Percentiles rank a stretch among this genome's conserved stretches.
phyloP scores from a whole-genome alignment of 2,797 vertebrate genomes.

The Yasuhikotakia modesta region DNA sequence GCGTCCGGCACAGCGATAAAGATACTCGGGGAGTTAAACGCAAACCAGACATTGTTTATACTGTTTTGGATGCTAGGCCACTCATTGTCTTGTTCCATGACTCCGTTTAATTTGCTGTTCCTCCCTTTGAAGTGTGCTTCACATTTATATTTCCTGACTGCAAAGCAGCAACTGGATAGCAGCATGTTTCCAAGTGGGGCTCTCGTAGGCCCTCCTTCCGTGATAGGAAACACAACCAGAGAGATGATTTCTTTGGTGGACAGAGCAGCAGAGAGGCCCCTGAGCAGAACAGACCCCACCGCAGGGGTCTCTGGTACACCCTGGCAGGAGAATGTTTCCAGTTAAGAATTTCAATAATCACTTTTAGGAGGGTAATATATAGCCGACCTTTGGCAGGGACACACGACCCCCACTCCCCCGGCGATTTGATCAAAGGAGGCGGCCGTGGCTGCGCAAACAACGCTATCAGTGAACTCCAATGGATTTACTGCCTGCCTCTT shows the following conservation, averaged over 20 bases:
- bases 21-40: conserved; percentile 60
- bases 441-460: conserved; percentile 82
- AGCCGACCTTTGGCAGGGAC: conserved; percentile 85
- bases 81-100: conserved; percentile 79
- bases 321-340: conserved; percentile 86
- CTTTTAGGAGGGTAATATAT: conserved; percentile 89
- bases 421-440: conserved; percentile 84
- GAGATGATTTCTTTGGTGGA: conserved; percentile 62
- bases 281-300: conserved; percentile 77
- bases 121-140: conserved; percentile 77
- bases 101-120: conserved; percentile 77
- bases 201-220: conserved; percentile 70
- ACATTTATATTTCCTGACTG: conserved; percentile 80
- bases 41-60: conserved; percentile 77
- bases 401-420: conserved; percentile 81
- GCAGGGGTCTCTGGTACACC: conserved; percentile 84
- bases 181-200: conserved; percentile 79
- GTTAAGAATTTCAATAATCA: conserved; percentile 88
- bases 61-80: conserved; percentile 77
- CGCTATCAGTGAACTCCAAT: conserved; percentile 81
- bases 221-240: conserved; percentile 82
- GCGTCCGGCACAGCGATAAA: conserved; percentile 49
- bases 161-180: conserved; percentile 78
- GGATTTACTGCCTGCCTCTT: conserved; percentile 85
- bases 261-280: conserved; percentile 77